Base-by-base conservation (phyloP, 2,113 vertebrate genomes). In the Henicopernis longicauda region DNA sequence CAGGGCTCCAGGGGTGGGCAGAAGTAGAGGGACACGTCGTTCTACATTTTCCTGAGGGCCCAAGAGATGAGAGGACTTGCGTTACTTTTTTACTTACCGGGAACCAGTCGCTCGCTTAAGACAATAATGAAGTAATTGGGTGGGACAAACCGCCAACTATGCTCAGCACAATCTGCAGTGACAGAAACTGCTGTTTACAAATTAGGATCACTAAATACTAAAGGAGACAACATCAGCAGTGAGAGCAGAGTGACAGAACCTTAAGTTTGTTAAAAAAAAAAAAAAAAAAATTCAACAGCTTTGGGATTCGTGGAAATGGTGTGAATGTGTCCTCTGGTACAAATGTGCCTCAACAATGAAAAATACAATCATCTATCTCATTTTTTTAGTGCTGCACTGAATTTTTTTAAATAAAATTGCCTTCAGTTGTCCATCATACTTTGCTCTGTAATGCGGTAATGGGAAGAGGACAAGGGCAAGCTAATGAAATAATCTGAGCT, bases 371-470 rank as follows among this genome's bases (percentile, higher is more conserved):
- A 10, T 18, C 36, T 21, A 4, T 49, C 26, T 36, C 11, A 22
- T 22, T 42, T 80, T 80, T 58, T 20, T 25, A 74, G 42, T 50
- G 50, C 34, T 74, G 7, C 17, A 20, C 16, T 45, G 45, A 52
- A 11, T 31, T 14, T 50, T 52, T 78, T 27, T 5, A 29, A 90
- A 50, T 26, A 34, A 71, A 79, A 52, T 23, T 70, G 13, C 65
- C 14, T 66, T 57, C 27, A 65, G 0, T 71, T 57, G 52, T 80
- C 52, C 16, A 4, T 58, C 13, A 13, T 31, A 5, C 40, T 65
- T 74, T 7, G 11, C n/a, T 62, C 31, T 0, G 0, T 62, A 15
- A n/a, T 9, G 32, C 49, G 59, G 26, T 25, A 66, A n/a, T 12
- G 20, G 34, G 45, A 52, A 58, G 31, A 62, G 50, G 25, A 76